Base-by-base conservation (phyloP, 1,140 invertebrate genomes). In the Heliothis virescens region DNA sequence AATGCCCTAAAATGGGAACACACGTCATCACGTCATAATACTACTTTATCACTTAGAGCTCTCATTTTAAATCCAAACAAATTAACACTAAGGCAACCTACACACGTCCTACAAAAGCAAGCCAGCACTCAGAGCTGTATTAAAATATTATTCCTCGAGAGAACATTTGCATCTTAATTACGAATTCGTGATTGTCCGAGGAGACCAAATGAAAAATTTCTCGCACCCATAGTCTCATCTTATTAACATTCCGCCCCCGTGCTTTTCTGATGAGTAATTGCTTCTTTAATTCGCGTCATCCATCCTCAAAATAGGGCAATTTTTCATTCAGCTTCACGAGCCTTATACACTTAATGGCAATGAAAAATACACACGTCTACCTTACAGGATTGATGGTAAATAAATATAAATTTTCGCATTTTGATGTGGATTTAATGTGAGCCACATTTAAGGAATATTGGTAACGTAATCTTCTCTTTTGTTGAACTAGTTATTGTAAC, bases 201-300 rank as follows among this genome's bases (percentile, higher is more conserved):
- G 84, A 91, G 85, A 85, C 81, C 86, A 87, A 86, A 91, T 92
- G 90, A 91, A 91, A 92, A 92, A 91, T 92, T 89, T 83, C 85
- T 86, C 85, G 82, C 73, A 78, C 59, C 88, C 87, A 91, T 90
- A 89, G 85, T 89, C 86, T 89, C 87, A 82, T 91, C 92, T 92
- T 92, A 93, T 94, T 94, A 94, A 89, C 91, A 94, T 94, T 92
- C 92, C 89, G 81, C 88, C 91, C 90, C 89, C 86, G 90, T 91
- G 83, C 88, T 88, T 89, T 90, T 88, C 85, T 88, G 91, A 94
- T 94, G 93, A 94, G 92, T 94, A 94, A 94, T 94, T 94, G 92
- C 91, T 92, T 90, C 92, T 91, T 94, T 94, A 94, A 94, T 94
- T 94, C 88, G 86, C 91, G 92, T 92, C 93, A 94, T 94, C 92